Conservation (phyloP, 2,888 invertebrate species). For the Eurytoma californica region DNA sequence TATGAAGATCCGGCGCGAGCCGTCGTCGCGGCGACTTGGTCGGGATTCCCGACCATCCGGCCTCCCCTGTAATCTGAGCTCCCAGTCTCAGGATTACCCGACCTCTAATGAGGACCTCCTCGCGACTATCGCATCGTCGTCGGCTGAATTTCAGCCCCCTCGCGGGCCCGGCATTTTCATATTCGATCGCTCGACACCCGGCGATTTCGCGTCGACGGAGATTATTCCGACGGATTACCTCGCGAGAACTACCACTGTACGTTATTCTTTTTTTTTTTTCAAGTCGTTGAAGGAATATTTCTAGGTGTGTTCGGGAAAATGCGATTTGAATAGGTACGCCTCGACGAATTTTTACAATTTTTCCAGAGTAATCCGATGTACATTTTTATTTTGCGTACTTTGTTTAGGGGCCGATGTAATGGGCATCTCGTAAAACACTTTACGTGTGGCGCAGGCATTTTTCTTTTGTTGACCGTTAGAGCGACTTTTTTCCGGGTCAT, state of each 20-base stretch:
- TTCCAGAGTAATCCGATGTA: too few species aligned
- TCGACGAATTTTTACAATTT: too few species aligned
- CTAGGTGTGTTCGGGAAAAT: too few species aligned
- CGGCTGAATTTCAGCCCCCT: neutral
- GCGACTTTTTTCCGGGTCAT: neutral
- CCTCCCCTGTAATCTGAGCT: slow-evolving; percentile 40
- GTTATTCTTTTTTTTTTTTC: too few species aligned
- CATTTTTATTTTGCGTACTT: too few species aligned
- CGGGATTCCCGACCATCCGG: slow-evolving; percentile 40
- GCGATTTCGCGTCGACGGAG: too few species aligned
- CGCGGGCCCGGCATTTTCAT: slow-evolving; percentile 16
- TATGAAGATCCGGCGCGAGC: slow-evolving; percentile 43
- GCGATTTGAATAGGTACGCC: too few species aligned
- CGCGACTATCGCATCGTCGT: neutral
- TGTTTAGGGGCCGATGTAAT: too few species aligned
- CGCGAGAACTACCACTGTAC: too few species aligned
- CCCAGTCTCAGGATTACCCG: slow-evolving; percentile 46
- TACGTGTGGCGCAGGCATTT: too few species aligned
- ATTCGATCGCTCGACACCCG: slow-evolving; percentile 21
- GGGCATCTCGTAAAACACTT: neutral
- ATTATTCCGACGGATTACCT: too few species aligned
- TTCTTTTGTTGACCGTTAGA: neutral
- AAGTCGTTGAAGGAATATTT: too few species aligned
- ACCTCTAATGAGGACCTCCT: slow-evolving; percentile 21
- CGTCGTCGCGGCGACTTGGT: slow-evolving; percentile 39